Evolutionary conservation across 2,888 invertebrate genomes (phyloP).

Genomic region (Conomelus anceps): DNA sequence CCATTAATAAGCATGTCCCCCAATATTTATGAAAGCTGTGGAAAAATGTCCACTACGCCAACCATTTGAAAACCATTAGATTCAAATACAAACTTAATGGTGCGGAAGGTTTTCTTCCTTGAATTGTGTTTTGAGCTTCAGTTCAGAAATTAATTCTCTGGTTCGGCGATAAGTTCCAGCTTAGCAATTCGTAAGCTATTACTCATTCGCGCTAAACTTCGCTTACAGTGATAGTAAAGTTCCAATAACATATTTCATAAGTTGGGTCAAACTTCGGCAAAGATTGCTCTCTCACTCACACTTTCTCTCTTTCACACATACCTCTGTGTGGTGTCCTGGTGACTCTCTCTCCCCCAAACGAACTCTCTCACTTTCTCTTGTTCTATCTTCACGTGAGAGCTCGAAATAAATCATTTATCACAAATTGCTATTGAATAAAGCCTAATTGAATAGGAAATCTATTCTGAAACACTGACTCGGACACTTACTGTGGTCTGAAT

Average conservation of each 20-base stretch:
- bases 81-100: not conserved
- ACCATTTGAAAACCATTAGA: not conserved
- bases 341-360: too few relatives aligned
- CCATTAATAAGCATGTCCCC: too few relatives aligned
- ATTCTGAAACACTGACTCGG: too few relatives aligned
- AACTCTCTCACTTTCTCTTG: not conserved
- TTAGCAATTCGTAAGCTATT: not conserved
- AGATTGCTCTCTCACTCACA: not conserved
- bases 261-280: not conserved
- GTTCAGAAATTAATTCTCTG: not conserved
- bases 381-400: not conserved
- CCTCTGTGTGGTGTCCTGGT: too few relatives aligned
- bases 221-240: not conserved
- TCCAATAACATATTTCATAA: not conserved
- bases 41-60: not conserved
- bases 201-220: not conserved
- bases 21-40: not conserved
- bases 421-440: not conserved
- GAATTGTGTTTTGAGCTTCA: not conserved
- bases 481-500: too few relatives aligned
- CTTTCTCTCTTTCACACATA: not conserved
- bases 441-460: not conserved
- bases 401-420: not conserved
- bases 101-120: not conserved
- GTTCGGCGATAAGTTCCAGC: not conserved